Evolutionary conservation across 2,888 invertebrate genomes (phyloP), one percentile per base, ranked within the genome.

Genomic region (Drosophila stalkeri): DNA sequence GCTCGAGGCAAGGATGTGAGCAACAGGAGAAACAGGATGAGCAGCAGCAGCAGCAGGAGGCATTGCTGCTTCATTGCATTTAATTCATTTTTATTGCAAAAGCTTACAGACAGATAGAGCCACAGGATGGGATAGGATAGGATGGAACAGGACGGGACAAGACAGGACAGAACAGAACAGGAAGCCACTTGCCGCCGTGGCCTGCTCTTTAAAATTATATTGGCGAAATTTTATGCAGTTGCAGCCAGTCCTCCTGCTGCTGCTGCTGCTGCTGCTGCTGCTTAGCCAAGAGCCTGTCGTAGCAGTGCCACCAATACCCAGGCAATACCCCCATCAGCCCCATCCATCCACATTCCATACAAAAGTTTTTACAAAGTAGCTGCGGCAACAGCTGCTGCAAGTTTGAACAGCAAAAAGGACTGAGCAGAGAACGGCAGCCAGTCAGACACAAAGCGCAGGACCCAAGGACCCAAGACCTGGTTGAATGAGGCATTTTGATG

Each of bases 311-410:
- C 37, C 37, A 3, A 37, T 23, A 0, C 35, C 3, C 11, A 37
- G 35, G 12, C 5, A n/a, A 37, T n/a, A n/a, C n/a, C 16, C 8
- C 11, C 65, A 37, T 2, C 20, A 2, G 0, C 57, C 37, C 18
- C 46, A 20, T 3, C 46, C 57, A n/a, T 33, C 64, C 65, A 62
- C 39, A 31, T 72, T 51, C 65, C 72, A 69, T 70, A 75, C 82
- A 80, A 85, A 86, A 89, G 86, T 88, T 89, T 89, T 88, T 89
- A 88, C 90, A 90, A 86, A 89, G 85, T 86, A 89, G 85, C 79
- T 78, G 65, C 56, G 66, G 75, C 64, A 70, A 69, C 80, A 80
- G 86, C 80, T 89, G 86, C 76, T 86, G 78, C 88, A 89, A 90
- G 78, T 86, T 90, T 82, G 63, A 72, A 74, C 69, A 73, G 69